phyloP scores from a whole-genome alignment of 2,113 vertebrate species.

The Pampusana beccarii region DNA sequence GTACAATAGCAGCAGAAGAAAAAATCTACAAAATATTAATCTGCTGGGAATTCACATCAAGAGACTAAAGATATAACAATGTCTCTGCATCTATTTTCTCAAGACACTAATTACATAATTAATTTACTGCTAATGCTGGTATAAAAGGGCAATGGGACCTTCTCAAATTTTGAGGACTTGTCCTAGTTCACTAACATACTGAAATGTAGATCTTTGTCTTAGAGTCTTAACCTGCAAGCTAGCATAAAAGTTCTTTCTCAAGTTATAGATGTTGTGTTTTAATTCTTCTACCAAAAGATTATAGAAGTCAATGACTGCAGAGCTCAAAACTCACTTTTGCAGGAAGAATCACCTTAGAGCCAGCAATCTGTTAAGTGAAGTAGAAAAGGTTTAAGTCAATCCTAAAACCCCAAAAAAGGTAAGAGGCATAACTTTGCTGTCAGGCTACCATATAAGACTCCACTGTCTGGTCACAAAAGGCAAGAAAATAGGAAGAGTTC shows the following conservation, averaged over 20 bases:
- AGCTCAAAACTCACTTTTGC: neutral
- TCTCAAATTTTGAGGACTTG: neutral
- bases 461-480: neutral
- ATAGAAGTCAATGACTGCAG: neutral
- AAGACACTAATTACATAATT: neutral
- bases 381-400: neutral
- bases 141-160: neutral
- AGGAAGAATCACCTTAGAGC: neutral
- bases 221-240: neutral
- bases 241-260: neutral
- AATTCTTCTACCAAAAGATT: neutral
- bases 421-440: neutral
- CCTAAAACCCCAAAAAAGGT: neutral
- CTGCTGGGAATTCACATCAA: neutral
- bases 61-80: neutral
- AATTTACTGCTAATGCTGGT: neutral
- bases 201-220: neutral
- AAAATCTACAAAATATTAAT: neutral
- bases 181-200: neutral
- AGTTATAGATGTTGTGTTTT: neutral
- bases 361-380: neutral
- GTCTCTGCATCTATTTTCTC: neutral
- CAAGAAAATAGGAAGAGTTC: neutral
- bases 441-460: neutral
- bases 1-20: neutral